Evolutionary conservation across 1,140 invertebrate genomes (phyloP).

Genomic region (Nymphalis io): DNA sequence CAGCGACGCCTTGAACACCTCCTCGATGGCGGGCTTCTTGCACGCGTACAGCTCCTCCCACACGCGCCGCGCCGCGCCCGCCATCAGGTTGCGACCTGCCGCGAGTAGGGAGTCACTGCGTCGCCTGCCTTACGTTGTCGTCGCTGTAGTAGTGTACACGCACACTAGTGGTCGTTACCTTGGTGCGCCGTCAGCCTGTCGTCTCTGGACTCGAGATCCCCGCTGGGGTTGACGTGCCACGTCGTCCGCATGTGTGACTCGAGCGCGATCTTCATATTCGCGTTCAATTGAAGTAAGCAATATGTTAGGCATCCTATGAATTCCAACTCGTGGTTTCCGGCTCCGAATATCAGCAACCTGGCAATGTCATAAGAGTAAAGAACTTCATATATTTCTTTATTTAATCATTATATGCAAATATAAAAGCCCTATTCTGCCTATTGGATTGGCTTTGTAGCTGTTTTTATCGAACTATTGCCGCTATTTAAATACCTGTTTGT

Average conservation of each 20-base stretch:
- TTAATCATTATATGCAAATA: too few relatives aligned
- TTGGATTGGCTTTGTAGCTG: too few relatives aligned
- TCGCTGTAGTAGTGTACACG: too few relatives aligned
- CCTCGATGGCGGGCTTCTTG: constrained; percentile 97
- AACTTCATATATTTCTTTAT: too few relatives aligned
- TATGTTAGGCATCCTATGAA: constrained; percentile 98
- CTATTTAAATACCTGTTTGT: constrained; percentile 81
- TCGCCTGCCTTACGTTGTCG: too few relatives aligned
- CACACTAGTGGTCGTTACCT: constrained; percentile 75
- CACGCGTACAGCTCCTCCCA: constrained; percentile 98
- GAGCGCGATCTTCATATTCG: constrained; percentile 92
- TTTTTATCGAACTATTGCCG: too few relatives aligned
- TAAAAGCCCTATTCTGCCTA: too few relatives aligned
- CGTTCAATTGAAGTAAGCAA: constrained; percentile 95
- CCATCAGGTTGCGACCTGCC: constrained; percentile 90
- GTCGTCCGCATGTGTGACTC: constrained; percentile 90
- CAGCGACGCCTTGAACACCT: constrained; percentile 94
- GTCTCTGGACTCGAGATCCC: constrained; percentile 86
- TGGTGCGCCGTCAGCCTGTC: constrained; percentile 89
- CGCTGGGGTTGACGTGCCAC: constrained; percentile 92
- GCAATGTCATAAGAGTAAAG: background rate
- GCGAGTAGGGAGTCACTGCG: too few relatives aligned
- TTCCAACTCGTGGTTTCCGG: constrained; percentile 96
- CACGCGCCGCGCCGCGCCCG: constrained; percentile 93
- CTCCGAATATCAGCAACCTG: constrained; percentile 93